Percentiles rank a stretch among this genome's conserved stretches.
These are phyloP conservation scores for Siderastrea siderea DNA, from an alignment of 92 coral and sea anemone genomes.

Conservation along the genomic window DNA sequence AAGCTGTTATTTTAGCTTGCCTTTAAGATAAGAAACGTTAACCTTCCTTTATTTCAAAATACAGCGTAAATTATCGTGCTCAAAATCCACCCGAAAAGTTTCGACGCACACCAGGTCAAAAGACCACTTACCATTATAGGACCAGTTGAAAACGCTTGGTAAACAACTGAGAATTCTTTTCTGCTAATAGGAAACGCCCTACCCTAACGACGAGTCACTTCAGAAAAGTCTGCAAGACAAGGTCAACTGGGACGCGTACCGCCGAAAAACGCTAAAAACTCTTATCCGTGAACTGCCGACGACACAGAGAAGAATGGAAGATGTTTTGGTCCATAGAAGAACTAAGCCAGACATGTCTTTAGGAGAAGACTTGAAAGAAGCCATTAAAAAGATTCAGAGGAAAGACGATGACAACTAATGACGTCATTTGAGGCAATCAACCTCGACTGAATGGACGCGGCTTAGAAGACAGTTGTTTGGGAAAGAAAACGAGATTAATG, in stretches of 20 bases:
- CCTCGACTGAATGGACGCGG: no score
- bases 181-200: conserved; percentile 85
- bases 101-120: no score
- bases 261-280: conserved; percentile 77
- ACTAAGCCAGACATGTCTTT: conserved; percentile 68
- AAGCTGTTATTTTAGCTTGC: no score
- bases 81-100: no score
- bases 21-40: no score
- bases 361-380: conserved; percentile 72
- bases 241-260: conserved; percentile 95
- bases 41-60: no score
- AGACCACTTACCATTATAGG: no score
- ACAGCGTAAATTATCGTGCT: no score
- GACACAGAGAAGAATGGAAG: conserved; percentile 64
- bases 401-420: conserved; percentile 33
- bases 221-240: conserved; percentile 93
- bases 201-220: conserved; percentile 88
- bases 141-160: no score
- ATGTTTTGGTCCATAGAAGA: conserved; percentile 65
- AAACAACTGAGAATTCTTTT: neutral
- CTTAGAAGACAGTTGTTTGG: no score
- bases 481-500: no score
- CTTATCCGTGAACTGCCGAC: conserved; percentile 69
- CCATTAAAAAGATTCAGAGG: conserved; percentile 66
- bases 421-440: neutral